Percentiles rank a stretch among this genome's conserved stretches.
Conservation (phyloP, 2,113 vertebrate species). For the Syngnathus floridae region DNA sequence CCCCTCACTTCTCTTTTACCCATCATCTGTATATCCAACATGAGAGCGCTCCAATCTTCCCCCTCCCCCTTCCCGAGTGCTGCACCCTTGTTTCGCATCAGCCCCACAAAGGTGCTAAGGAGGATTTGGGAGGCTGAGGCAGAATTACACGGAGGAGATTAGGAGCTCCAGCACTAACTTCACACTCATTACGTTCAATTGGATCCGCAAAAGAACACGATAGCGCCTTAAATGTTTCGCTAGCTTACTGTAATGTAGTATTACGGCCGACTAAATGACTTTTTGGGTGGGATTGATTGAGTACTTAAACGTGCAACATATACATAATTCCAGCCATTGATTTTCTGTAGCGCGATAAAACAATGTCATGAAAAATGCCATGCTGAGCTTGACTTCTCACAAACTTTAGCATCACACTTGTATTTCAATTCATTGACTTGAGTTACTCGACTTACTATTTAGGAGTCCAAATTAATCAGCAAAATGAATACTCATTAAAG, state of each 20-base stretch:
- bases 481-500: not conserved
- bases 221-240: conserved; percentile 18
- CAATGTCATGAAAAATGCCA: too few species aligned
- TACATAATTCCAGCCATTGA: too few species aligned
- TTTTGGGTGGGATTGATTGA: conserved; percentile 4
- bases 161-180: conserved; percentile 50
- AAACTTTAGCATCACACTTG: too few species aligned
- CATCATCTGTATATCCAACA: conserved; percentile 19
- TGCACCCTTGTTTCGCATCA: conserved; percentile 54
- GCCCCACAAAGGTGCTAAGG: conserved; percentile 64
- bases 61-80: conserved; percentile 24
- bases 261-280: not conserved
- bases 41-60: conserved; percentile 44
- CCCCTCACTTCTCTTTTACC: conserved; percentile 18
- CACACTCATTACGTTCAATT: conserved; percentile 41
- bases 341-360: too few species aligned
- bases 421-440: too few species aligned
- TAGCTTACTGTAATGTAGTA: not conserved
- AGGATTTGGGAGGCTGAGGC: conserved; percentile 65
- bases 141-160: conserved; percentile 67
- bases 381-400: too few species aligned
- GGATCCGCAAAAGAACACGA: conserved; percentile 45
- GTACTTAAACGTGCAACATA: too few species aligned
- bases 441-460: not conserved
- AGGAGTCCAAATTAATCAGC: not conserved